phyloP scores from a whole-genome alignment of 2,888 invertebrate species.

The Apotomis turbidana region DNA sequence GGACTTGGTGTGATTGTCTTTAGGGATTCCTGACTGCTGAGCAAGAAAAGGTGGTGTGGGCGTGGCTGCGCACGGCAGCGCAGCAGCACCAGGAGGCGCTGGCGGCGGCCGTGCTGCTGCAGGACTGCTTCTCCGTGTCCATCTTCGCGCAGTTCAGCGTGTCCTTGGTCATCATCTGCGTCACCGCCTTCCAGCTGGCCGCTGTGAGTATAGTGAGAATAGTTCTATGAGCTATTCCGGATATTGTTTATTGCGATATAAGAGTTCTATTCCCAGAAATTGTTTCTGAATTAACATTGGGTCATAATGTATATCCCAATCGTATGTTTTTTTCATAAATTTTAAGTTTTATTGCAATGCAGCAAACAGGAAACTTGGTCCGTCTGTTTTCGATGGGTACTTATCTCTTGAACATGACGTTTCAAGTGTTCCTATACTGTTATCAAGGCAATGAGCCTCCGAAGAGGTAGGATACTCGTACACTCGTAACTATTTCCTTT shows the following conservation, averaged over 20 bases:
- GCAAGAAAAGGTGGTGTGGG: constrained; percentile 53
- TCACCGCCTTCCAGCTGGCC: constrained; percentile 75
- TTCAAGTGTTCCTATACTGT: constrained; percentile 76
- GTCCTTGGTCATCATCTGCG: constrained; percentile 74
- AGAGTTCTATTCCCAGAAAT: no score
- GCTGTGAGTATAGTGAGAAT: constrained; percentile 70
- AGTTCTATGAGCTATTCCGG: no score
- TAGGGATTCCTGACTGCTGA: constrained; percentile 53
- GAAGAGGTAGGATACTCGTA: constrained; percentile 64
- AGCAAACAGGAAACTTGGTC: constrained; percentile 65
- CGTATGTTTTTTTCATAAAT: not conserved
- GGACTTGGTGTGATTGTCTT: no score
- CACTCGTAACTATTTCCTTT: no score
- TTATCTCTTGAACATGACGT: constrained; percentile 65
- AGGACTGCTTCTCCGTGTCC: constrained; percentile 63
- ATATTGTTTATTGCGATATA: no score
- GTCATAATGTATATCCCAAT: no score
- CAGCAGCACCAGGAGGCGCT: constrained; percentile 64
- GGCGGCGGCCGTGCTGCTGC: constrained; percentile 57
- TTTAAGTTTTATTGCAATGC: constrained; percentile 44
- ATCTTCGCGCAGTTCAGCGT: constrained; percentile 72
- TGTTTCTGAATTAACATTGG: no score
- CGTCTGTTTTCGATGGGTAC: constrained; percentile 66
- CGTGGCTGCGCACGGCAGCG: constrained; percentile 53
- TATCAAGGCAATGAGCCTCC: constrained; percentile 76